These are phyloP conservation scores for Elaphurus davidianus DNA, from an alignment of 2,113 vertebrate genomes.

Conservation along the genomic window DNA sequence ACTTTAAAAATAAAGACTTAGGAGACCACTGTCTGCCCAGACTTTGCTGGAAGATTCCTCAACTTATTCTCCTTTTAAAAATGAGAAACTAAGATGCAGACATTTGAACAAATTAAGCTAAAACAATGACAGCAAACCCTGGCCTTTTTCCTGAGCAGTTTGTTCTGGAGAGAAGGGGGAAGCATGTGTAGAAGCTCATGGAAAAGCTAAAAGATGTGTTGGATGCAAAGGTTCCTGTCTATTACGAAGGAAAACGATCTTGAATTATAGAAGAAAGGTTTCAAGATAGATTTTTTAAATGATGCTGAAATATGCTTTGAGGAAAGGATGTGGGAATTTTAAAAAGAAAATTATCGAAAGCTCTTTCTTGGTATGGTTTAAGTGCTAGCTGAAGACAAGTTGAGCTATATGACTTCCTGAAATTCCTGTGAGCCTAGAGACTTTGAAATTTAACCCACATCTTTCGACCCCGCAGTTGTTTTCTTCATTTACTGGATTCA, in stretches of 20 bases:
- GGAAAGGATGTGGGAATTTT: slow-evolving; percentile 41
- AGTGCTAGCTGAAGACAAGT: slow-evolving; percentile 6
- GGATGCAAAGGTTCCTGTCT: background rate
- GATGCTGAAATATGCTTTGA: slow-evolving; percentile 45
- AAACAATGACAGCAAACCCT: background rate
- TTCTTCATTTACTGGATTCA: background rate
- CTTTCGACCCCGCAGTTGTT: background rate
- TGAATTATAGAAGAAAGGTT: slow-evolving; percentile 12
- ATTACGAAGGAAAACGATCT: slow-evolving; percentile 15
- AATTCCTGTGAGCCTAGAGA: background rate
- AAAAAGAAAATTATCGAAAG: slow-evolving; percentile 61
- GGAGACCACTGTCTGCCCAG: background rate
- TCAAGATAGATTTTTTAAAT: slow-evolving; percentile 25
- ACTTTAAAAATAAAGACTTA: background rate
- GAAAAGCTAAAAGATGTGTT: background rate
- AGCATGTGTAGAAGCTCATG: background rate
- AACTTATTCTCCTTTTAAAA: background rate
- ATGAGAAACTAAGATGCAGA: slow-evolving; percentile 16
- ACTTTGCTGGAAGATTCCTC: background rate
- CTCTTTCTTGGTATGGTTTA: slow-evolving; percentile 31
- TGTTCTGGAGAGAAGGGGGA: background rate
- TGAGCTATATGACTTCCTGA: slow-evolving; percentile 41
- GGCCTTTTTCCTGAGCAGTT: background rate
- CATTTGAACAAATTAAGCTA: background rate
- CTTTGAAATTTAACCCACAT: slow-evolving; percentile 41